Percentiles rank a stretch among this genome's conserved stretches.
These are phyloP conservation scores for Pentamera pediparva DNA, from an alignment of 53 echinoderm and acorn worm species.

Conservation along the genomic window DNA sequence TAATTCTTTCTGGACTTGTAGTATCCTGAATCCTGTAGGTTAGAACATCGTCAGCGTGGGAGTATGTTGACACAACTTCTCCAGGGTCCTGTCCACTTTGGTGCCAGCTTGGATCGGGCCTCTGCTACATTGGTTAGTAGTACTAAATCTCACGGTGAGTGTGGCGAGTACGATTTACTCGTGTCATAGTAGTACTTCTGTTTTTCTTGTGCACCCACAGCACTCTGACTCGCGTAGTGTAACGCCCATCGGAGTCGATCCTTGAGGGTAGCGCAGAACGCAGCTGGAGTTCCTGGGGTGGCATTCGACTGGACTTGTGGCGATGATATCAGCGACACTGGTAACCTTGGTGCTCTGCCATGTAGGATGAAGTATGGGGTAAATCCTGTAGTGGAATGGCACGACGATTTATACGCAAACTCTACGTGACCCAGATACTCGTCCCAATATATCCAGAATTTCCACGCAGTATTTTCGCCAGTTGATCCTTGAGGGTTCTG, in stretches of 20 bases:
- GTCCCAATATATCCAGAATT: not conserved
- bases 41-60: not conserved
- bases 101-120: too few species aligned
- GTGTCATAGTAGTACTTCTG: not conserved
- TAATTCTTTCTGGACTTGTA: not conserved
- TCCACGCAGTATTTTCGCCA: not conserved
- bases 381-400: conserved; percentile 13
- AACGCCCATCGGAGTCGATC: not conserved
- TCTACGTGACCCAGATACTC: not conserved
- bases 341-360: conserved; percentile 1
- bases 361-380: conserved; percentile 11
- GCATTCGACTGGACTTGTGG: not conserved
- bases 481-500: conserved; percentile 34
- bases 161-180: too few species aligned
- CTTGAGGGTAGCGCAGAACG: not conserved
- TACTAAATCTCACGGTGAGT: too few species aligned
- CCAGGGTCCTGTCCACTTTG: too few species aligned
- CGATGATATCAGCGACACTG: not conserved
- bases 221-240: too few species aligned
- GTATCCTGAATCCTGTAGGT: not conserved
- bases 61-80: too few species aligned
- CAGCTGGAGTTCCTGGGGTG: not conserved
- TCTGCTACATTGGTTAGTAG: too few species aligned
- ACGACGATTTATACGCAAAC: conserved; percentile 11
- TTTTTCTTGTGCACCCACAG: not conserved